Percentiles rank a stretch among this genome's conserved stretches.
Evolutionary conservation across 2,888 invertebrate genomes (phyloP).

Genomic region (Thecophora atra): DNA sequence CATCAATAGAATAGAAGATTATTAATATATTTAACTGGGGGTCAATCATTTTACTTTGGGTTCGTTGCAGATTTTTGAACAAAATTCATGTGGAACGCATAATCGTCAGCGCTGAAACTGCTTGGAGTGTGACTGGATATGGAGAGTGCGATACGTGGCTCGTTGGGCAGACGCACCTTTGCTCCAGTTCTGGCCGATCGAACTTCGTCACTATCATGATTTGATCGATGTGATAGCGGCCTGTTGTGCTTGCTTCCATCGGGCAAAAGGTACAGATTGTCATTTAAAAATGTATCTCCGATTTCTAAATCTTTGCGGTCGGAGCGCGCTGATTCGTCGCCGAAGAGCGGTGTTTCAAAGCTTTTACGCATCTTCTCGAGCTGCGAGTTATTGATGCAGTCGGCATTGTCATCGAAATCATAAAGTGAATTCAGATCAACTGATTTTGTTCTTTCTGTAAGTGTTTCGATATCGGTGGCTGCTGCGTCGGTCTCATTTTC

Average conservation of each 20-base stretch:
- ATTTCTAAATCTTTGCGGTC: background rate
- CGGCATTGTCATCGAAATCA: background rate
- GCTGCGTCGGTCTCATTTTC: conserved; percentile 14
- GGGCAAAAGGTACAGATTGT: background rate
- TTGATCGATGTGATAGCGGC: background rate
- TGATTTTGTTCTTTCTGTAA: background rate
- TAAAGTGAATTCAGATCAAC: background rate
- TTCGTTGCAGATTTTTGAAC: conserved; percentile 40
- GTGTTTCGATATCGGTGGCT: background rate
- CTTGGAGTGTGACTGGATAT: conserved; percentile 53
- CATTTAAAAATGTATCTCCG: background rate
- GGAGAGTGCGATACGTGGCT: conserved; percentile 44
- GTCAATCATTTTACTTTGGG: background rate
- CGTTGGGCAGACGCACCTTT: background rate
- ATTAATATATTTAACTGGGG: background rate
- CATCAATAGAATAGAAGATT: background rate
- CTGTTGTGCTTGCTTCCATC: background rate
- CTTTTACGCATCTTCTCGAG: background rate
- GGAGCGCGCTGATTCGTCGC: conserved; percentile 6
- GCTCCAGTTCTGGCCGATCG: background rate
- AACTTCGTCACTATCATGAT: background rate
- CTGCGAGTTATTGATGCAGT: background rate
- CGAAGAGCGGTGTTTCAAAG: background rate
- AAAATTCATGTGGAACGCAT: conserved; percentile 54
- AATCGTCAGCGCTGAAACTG: conserved; percentile 54